Base-by-base conservation (phyloP, 2,113 vertebrate species). In the Mohoua ochrocephala region DNA sequence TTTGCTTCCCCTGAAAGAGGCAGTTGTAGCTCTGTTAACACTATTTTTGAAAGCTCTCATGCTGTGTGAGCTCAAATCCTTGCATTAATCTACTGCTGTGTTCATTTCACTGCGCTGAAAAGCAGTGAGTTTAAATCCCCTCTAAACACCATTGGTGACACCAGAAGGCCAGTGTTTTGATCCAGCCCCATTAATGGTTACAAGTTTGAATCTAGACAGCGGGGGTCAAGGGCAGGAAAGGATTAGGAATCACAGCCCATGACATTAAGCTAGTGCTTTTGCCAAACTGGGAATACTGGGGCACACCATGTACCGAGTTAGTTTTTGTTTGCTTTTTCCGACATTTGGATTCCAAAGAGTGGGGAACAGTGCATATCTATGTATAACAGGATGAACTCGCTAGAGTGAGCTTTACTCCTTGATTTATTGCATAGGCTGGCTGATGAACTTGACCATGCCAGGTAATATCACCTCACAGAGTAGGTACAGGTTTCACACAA, bases 71-170 rank as follows among this genome's bases (percentile, higher is more conserved):
- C 97, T 97, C 97, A 97, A 98, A 98, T 98, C 98, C 98, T 88
- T 97, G 97, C 97, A 98, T 98, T 98, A 98, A 98, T 98, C 97
- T 97, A 98, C 98, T 97, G 98, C 98, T 98, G 98, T 96, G 98
- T 97, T 98, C 98, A 96, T 98, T 98, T 98, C 97, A 97, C 96
- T 95, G 92, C 9, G 7, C 97, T 98, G 97, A 98, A 98, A 98
- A 97, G 98, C 96, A 53, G 95, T 61, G 97, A 96, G 97, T 98
- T 98, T 98, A 98, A 98, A 98, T 98, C 97, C 96, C 97, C 82
- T 97, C 98, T 98, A 96, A 98, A 96, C 98, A 97, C 95, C 95
- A 96, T 7, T 95, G 92, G 96, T 97, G 97, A 97, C 96, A 98
- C 96, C 96, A 97, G 97, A 98, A 97, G 97, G 96, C 97, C 97